phyloP scores from a whole-genome alignment of 92 coral and sea anemone genomes.

The Phenganax subtilis region DNA sequence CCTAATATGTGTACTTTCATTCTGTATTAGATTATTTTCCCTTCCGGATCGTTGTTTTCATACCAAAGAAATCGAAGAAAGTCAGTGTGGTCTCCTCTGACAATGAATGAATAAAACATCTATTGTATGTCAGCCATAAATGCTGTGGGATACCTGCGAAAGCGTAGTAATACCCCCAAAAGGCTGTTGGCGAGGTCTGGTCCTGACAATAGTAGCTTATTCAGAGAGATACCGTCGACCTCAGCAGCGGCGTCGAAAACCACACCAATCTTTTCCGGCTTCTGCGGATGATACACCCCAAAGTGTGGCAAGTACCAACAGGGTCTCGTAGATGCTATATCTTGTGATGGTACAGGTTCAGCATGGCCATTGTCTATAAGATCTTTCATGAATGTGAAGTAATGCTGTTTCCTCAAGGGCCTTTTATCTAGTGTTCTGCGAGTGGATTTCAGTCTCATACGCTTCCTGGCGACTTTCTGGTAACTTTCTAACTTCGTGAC shows the following conservation, averaged over 20 bases:
- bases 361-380: constrained; percentile 45
- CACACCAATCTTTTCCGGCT: neutral
- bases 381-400: constrained; percentile 51
- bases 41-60: constrained; percentile 46
- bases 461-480: constrained; percentile 41
- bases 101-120: constrained; percentile 52
- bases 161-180: constrained; percentile 48
- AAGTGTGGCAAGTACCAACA: constrained; percentile 50
- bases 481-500: constrained; percentile 5
- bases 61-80: constrained; percentile 52
- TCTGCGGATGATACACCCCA: constrained; percentile 48
- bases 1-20: constrained; percentile 50
- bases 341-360: constrained; percentile 36
- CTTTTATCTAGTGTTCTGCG: constrained; percentile 34
- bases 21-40: constrained; percentile 38
- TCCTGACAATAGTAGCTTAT: too few species aligned
- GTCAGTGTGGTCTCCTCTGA: constrained; percentile 43
- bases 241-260: too few species aligned
- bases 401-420: constrained; percentile 44
- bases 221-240: too few species aligned
- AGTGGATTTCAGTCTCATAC: constrained; percentile 28
- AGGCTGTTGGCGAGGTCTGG: too few species aligned
- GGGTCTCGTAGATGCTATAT: constrained; percentile 12
- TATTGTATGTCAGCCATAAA: constrained; percentile 49
- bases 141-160: constrained; percentile 8